Evolutionary conservation across 37 sponge, comb jelly and placozoan genomes (phyloP).

Genomic region (Agelas oroides): DNA sequence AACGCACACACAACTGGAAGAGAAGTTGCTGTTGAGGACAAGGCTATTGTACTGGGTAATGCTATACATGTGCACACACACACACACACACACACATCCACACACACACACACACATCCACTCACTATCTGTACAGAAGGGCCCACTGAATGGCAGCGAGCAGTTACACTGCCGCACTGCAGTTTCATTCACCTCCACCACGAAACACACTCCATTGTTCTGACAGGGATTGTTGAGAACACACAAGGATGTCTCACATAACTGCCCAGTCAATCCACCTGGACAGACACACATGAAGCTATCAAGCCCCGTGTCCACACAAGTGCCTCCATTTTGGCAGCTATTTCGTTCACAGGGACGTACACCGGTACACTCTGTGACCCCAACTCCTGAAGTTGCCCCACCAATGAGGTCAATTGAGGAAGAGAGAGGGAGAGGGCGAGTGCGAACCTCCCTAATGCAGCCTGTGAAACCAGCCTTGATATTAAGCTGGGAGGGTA

Average conservation of each 20-base stretch:
- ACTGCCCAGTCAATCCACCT: constrained; percentile 39
- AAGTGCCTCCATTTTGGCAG: constrained; percentile 62
- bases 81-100: no score
- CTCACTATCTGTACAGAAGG: constrained; percentile 60
- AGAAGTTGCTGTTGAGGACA: no score
- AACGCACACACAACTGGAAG: no score
- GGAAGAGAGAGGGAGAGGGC: background rate
- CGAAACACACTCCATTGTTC: constrained; percentile 53
- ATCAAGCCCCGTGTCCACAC: constrained; percentile 14
- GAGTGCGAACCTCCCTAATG: constrained; percentile 27
- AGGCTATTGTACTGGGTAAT: no score
- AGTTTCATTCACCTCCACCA: constrained; percentile 4
- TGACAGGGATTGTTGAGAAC: constrained; percentile 42
- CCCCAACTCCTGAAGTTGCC: constrained; percentile 19
- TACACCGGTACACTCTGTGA: constrained; percentile 41
- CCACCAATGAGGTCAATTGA: constrained; percentile 34
- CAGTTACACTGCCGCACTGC: constrained; percentile 52
- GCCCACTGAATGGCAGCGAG: constrained; percentile 67
- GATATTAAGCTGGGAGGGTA: background rate
- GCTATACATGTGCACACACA: no score
- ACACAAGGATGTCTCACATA: constrained; percentile 53
- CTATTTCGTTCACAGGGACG: background rate
- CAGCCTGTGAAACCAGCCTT: constrained; percentile 49
- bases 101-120: no score
- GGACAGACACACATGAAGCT: constrained; percentile 55